phyloP scores from a whole-genome alignment of 1,140 invertebrate genomes.

The Brachionus manjavacas region DNA sequence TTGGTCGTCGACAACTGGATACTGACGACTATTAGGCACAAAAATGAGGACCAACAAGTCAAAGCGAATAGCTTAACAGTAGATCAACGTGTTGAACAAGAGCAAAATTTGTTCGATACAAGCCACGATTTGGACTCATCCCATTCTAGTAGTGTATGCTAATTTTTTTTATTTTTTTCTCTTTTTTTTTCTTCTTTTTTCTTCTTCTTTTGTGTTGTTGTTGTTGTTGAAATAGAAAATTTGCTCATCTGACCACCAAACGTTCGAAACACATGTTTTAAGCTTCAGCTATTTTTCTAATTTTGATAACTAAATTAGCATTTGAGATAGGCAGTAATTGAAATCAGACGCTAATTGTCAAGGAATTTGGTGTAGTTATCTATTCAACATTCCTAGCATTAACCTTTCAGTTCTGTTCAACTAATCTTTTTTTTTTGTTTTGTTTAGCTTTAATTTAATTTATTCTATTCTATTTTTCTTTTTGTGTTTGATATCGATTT shows the following conservation, averaged over 20 bases:
- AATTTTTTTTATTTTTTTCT: not conserved
- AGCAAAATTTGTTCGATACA: conserved; percentile 25
- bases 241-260: not conserved
- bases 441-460: not conserved
- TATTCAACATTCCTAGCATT: not conserved
- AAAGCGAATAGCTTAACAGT: not conserved
- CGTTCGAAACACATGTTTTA: not conserved
- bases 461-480: not conserved
- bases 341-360: not conserved
- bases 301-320: not conserved
- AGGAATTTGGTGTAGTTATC: not conserved
- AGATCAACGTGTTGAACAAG: conserved; percentile 13
- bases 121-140: not conserved
- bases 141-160: not conserved
- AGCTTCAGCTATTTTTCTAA: not conserved
- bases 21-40: not conserved
- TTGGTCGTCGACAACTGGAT: conserved; percentile 31
- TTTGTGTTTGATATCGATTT: not conserved
- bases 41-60: not conserved
- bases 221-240: no score
- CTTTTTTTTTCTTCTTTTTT: no score
- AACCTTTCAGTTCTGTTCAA: not conserved
- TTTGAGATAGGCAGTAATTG: not conserved
- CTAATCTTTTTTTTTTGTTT: not conserved
- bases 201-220: no score